Percentiles rank a stretch among this genome's conserved stretches.
phyloP scores from a whole-genome alignment of 2,888 invertebrate species.

The Andrena bucephala region DNA sequence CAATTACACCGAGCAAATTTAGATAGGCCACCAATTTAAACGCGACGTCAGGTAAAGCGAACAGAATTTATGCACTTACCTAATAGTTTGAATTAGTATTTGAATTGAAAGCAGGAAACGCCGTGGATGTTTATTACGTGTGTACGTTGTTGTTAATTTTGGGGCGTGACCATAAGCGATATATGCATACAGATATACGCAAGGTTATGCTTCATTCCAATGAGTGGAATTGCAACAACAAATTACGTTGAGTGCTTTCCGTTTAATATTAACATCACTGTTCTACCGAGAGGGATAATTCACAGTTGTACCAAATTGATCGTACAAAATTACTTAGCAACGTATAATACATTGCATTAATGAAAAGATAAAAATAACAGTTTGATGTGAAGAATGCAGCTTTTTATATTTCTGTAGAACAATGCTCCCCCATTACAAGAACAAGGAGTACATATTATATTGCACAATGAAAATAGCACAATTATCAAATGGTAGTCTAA shows the following conservation, averaged over 20 bases:
- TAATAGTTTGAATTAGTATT: conserved; percentile 3
- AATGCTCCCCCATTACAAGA: no score
- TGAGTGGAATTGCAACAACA: not conserved
- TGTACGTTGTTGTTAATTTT: not conserved
- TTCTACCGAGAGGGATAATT: not conserved
- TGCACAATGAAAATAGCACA: no score
- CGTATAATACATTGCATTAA: no score
- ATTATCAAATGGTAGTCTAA: no score
- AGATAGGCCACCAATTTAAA: not conserved
- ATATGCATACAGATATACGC: not conserved
- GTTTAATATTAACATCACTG: not conserved
- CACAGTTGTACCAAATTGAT: not conserved
- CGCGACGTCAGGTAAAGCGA: not conserved
- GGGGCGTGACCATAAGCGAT: not conserved
- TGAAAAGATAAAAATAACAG: no score
- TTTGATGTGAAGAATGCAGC: no score
- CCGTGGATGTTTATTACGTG: not conserved
- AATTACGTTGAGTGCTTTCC: conserved; percentile 1
- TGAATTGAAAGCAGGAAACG: not conserved
- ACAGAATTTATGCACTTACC: conserved; percentile 2
- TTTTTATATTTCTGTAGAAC: no score
- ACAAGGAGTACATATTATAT: no score
- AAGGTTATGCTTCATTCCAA: not conserved
- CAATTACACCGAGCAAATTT: not conserved
- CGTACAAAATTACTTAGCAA: not conserved